Base-by-base conservation (phyloP, 2,113 vertebrate species). In the Protobothrops mucrosquamatus region DNA sequence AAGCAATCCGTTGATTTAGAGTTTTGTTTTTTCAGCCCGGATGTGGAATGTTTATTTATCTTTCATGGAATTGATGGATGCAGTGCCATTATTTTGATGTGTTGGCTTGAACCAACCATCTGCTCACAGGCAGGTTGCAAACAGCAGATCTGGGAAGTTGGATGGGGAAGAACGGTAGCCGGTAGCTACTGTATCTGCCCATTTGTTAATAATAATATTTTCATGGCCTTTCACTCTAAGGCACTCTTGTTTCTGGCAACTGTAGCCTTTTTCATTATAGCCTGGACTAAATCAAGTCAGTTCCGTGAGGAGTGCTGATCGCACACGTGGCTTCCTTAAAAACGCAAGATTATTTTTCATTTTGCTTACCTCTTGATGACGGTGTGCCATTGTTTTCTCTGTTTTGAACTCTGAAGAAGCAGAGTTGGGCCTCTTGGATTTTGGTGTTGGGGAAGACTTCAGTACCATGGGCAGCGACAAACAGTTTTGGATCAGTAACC, bases 111-210 rank as follows among this genome's bases (percentile, higher is more conserved):
- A 96, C 95, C 87, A 85, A 91, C 95, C 96, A 95, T 96, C 95
- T 97, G 96, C 94, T 96, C 74, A 55, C 1, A 92, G 95, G 93
- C 94, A 89, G 95, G 94, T 96, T 95, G 22, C 39, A 93, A 93
- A 94, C 94, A 95, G 51, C 95, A 94, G 92, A 94, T 93, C 85
- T 61, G 93, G 91, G 57, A 87, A 23, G 56, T 87, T 96, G 95
- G 93, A 94, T 93, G 87, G 93, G 51, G 96, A 96, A 94, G 92
- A 94, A 90, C 0, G 8, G 93, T 85, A 51, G 57, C 29, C 94
- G 93, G 94, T 92, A 97, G 96, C 96, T 96, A 81, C 15, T 81
- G n/a, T 39, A 96, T 96, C 96, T 95, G 95, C 93, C 1, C 0
- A 2, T 92, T 89, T 95, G 90, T 94, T 96, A 96, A 95, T 93